Evolutionary conservation across 2,888 invertebrate genomes (phyloP), one percentile per base, ranked within the genome.

Genomic region (Zonitis immaculata): DNA sequence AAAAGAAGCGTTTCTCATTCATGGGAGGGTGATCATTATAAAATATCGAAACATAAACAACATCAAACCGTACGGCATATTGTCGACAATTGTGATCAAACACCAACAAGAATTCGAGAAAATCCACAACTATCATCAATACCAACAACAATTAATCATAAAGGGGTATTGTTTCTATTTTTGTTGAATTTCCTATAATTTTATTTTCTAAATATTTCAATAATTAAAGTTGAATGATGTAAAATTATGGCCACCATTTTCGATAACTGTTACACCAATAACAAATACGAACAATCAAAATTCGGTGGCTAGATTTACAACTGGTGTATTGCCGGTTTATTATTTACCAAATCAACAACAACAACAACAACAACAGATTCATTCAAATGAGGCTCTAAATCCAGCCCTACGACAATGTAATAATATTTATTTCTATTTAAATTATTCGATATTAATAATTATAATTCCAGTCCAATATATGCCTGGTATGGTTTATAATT

Each of bases 1-100:
- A 88, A 88, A 67, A 75, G 87, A 11, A 80, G 81, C 46, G 82
- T 82, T 1, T 82, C 83, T 11, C 78, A 80, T 49, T 84, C 82
- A 1, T 80, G 80, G 77, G 84, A 84, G 66, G 81, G 76, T 1
- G 83, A 84, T 47, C 78, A 77, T 49, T 78, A 79, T 57, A 83
- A 82, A 65, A 70, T 79, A 16, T 74, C 76, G 6, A 84, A 83
- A 64, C 78, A 81, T 52, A 77, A 79, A 45, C n/a, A n/a, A n/a
- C 80, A 80, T 59, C 68, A 66, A 55, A 52, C 53, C n/a, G 61
- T 64, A 65, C 49, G 54, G 2, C 42, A 44, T 4, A 57, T 54
- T 39, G 43, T 56, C 20, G 47, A 58, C 39, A 61, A 60, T 28
- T 14, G 11, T 35, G 47, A 52, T 32, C 60, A 51, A 32, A 28